Evolutionary conservation across 1,140 invertebrate genomes (phyloP).

Genomic region (Venustaconcha ellipsiformis): DNA sequence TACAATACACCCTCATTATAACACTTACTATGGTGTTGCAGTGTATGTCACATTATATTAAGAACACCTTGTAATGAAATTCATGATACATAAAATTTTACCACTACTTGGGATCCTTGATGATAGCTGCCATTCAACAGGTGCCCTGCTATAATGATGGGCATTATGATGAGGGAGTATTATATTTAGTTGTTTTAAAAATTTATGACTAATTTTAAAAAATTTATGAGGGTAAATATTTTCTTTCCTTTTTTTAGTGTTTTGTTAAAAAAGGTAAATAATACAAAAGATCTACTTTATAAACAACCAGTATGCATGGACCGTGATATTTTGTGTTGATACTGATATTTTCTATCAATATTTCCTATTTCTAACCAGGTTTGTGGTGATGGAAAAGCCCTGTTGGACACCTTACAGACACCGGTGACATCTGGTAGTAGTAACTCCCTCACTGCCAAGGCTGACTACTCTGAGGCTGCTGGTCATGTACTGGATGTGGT

Average conservation of each 20-base stretch:
- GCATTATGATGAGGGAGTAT: no score
- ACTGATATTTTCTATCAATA: neutral
- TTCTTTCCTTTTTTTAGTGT: neutral
- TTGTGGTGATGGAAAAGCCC: slow-evolving; percentile 70
- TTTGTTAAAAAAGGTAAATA: neutral
- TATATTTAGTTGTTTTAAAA: no score
- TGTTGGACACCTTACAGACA: slow-evolving; percentile 69
- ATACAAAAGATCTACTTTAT: neutral
- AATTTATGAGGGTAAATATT: no score
- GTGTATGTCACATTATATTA: no score
- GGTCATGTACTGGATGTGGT: slow-evolving; percentile 72
- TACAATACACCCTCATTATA: no score
- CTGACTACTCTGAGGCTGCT: slow-evolving; percentile 92
- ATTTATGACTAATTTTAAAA: no score
- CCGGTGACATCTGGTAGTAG: slow-evolving; percentile 70
- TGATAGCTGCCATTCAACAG: no score
- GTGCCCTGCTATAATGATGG: no score
- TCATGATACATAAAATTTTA: no score
- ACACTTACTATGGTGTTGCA: no score
- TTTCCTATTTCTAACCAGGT: slow-evolving; percentile 52
- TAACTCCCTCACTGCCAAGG: slow-evolving; percentile 82
- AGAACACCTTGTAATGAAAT: no score
- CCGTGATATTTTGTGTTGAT: neutral
- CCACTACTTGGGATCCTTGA: no score
- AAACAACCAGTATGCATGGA: neutral